phyloP scores from a whole-genome alignment of 2,113 vertebrate species.

The Pseudorectes ferrugineus region DNA sequence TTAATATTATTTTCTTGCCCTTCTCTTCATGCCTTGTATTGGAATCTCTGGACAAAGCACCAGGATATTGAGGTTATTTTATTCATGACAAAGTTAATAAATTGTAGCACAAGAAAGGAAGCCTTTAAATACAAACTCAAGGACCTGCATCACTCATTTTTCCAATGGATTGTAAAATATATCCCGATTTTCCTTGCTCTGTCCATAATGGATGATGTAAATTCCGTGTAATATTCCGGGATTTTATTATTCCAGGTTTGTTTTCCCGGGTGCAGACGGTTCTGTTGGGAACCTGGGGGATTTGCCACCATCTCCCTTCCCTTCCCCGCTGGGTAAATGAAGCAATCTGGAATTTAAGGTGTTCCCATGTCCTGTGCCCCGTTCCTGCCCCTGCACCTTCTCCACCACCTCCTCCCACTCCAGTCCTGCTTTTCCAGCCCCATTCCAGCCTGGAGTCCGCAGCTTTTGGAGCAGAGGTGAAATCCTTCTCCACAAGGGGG shows the following conservation, averaged over 20 bases:
- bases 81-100: not conserved
- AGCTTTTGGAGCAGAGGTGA: not conserved
- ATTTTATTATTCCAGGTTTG: not conserved
- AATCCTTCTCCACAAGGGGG: not conserved
- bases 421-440: not conserved
- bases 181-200: not conserved
- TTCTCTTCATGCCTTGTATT: not conserved
- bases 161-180: not conserved
- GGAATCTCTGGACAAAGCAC: not conserved
- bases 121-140: not conserved
- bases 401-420: not conserved
- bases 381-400: too few species aligned
- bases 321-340: not conserved
- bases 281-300: not conserved
- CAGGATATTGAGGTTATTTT: not conserved
- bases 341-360: accelerated
- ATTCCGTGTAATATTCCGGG: not conserved
- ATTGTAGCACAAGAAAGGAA: not conserved
- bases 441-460: not conserved
- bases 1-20: not conserved
- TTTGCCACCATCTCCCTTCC: not conserved
- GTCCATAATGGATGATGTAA: accelerated
- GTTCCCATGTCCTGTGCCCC: not conserved
- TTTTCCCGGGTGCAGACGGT: not conserved
- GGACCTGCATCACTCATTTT: not conserved